phyloP scores from a whole-genome alignment of 2,888 invertebrate genomes.

The Ophion ellenae region DNA sequence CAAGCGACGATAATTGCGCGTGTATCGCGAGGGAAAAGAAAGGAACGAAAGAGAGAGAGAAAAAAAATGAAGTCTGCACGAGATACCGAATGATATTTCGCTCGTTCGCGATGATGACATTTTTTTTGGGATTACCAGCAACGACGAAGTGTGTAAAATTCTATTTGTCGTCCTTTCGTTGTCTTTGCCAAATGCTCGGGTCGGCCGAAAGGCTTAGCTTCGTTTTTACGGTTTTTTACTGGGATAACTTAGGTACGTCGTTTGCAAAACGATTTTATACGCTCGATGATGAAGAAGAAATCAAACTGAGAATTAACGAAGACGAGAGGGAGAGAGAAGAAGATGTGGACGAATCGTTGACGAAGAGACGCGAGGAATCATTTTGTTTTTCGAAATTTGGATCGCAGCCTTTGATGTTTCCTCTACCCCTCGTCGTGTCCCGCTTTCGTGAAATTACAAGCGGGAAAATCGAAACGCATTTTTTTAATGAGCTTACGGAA shows the following conservation, averaged over 20 bases:
- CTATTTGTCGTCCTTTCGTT: constrained; percentile 67
- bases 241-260: constrained; percentile 70
- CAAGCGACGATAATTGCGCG: background rate
- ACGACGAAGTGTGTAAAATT: constrained; percentile 79
- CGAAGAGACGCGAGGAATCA: constrained; percentile 24
- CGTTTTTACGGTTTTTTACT: constrained; percentile 69
- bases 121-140: constrained; percentile 80
- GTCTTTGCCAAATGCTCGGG: constrained; percentile 73
- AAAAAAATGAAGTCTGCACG: background rate
- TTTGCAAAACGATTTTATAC: constrained; percentile 72
- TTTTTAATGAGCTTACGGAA: no score
- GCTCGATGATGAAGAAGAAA: constrained; percentile 36
- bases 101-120: constrained; percentile 54
- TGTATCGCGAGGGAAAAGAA: background rate
- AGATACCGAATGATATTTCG: constrained; percentile 11
- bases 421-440: background rate
- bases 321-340: background rate
- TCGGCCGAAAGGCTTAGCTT: constrained; percentile 70
- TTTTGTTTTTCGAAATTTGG: constrained; percentile 76
- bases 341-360: background rate
- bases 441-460: no score
- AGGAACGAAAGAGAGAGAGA: background rate
- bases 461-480: no score
- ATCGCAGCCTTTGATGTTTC: constrained; percentile 62
- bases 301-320: background rate